Conservation (phyloP, 2,797 vertebrate genomes). For the Urocyon cinereoargenteus region DNA sequence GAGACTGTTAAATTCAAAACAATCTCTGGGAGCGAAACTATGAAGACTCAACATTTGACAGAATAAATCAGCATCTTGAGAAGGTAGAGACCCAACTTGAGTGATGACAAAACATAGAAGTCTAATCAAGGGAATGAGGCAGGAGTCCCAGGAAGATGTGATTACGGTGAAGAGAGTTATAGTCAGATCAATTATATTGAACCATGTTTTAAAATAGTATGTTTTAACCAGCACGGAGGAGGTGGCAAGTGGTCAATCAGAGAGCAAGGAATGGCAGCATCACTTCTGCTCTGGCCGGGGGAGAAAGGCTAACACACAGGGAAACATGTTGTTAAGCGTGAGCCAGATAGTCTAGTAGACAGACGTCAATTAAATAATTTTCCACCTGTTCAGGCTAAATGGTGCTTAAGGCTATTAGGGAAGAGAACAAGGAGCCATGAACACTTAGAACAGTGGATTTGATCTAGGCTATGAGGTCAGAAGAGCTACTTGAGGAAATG, state of each 20-base stretch:
- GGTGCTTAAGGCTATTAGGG: neutral
- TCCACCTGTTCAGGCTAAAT: neutral
- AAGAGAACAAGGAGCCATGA: neutral
- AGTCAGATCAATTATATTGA: constrained; percentile 45
- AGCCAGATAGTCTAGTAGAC: neutral
- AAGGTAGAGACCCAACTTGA: neutral
- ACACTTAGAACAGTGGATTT: neutral
- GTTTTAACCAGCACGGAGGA: constrained; percentile 36
- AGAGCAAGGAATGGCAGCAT: neutral
- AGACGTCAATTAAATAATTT: neutral
- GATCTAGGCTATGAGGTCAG: neutral
- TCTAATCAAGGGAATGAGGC: constrained; percentile 9
- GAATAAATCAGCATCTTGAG: constrained; percentile 1
- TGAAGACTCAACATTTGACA: neutral
- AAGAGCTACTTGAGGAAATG: neutral
- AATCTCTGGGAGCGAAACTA: neutral
- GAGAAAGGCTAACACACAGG: neutral
- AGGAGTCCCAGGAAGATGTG: neutral
- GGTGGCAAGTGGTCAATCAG: constrained; percentile 8
- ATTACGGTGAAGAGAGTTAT: neutral
- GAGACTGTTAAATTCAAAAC: neutral
- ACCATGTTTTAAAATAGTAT: constrained; percentile 29
- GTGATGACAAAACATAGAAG: neutral
- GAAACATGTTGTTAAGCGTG: neutral
- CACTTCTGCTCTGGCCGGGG: neutral